Base-by-base conservation (phyloP, 2,888 invertebrate genomes). In the Acronicta aceris region DNA sequence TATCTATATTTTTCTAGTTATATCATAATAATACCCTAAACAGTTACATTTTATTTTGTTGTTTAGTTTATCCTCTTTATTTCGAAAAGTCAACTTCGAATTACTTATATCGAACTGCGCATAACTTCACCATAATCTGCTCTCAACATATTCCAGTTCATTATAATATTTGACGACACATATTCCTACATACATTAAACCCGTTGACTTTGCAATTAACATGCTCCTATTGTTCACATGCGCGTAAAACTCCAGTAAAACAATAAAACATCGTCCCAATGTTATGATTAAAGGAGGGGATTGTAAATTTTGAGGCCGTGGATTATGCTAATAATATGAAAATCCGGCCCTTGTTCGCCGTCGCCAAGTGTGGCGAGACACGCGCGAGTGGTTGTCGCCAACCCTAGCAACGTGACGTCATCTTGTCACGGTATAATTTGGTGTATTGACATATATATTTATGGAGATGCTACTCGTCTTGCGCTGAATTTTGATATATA, bases 251-350 rank as follows among this genome's bases (percentile, higher is more conserved):
- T 65, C 62, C 52, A 53, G 65, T 71, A 66, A 71, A 76, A 77
- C 73, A 77, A 75, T 78, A 75, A 68, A 74, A 78, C 67, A 59
- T 56, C 66, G 75, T 72, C 71, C 70, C 65, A 72, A 71, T 77
- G 79, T 79, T 82, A 79, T 83, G 79, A 83, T 82, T 80, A 81
- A 49, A 68, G 49, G 57, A 62, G 74, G 74, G 76, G 67, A 68
- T 73, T 72, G 61, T 73, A 65, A 79, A 81, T 76, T 71, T 65
- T 66, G 62, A 74, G 74, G 68, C 72, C 63, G 67, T 53, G 84
- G 87, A 90, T 91, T 91, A 91, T 91, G 91, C 84, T 86, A 90
- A 91, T 90, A 78, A 78, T 88, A 89, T 88, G 86, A 88, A 88
- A 90, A 88, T 86, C 83, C 82, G 80, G 65, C 68, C 78, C 78